Evolutionary conservation across 2,797 vertebrate species (phyloP).

Genomic region (Smutsia gigantea): DNA sequence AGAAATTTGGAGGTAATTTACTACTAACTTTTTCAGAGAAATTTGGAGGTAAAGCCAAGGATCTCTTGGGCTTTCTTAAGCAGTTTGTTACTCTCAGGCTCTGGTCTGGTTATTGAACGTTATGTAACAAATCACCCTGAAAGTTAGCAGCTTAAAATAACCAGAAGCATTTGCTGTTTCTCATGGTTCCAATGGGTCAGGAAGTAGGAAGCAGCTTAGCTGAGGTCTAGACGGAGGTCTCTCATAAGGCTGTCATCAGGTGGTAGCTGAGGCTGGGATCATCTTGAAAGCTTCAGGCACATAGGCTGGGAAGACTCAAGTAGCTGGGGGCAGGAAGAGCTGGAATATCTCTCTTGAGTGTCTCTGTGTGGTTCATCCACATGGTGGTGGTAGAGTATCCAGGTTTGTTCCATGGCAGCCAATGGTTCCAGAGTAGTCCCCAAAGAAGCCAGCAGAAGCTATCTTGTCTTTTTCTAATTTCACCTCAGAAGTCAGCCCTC

Average conservation of each 20-base stretch:
- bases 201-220: background rate
- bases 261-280: background rate
- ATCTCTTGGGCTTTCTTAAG: background rate
- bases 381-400: background rate
- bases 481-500: background rate
- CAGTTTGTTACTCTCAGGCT: background rate
- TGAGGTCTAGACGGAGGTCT: background rate
- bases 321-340: background rate
- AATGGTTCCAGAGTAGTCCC: background rate
- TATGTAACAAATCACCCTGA: background rate
- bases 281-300: background rate
- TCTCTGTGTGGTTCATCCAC: background rate
- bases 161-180: background rate
- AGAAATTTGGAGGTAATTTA: background rate
- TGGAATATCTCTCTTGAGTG: background rate
- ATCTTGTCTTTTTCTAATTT: background rate
- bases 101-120: background rate
- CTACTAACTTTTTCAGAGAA: background rate
- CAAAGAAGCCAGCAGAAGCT: background rate
- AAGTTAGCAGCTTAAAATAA: background rate
- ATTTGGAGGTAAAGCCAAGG: background rate
- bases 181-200: background rate
- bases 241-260: background rate
- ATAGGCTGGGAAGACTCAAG: background rate
- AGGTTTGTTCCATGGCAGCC: background rate